These are phyloP conservation scores for Crematogaster levior DNA, from an alignment of 2,888 invertebrate species.

Conservation along the genomic window DNA sequence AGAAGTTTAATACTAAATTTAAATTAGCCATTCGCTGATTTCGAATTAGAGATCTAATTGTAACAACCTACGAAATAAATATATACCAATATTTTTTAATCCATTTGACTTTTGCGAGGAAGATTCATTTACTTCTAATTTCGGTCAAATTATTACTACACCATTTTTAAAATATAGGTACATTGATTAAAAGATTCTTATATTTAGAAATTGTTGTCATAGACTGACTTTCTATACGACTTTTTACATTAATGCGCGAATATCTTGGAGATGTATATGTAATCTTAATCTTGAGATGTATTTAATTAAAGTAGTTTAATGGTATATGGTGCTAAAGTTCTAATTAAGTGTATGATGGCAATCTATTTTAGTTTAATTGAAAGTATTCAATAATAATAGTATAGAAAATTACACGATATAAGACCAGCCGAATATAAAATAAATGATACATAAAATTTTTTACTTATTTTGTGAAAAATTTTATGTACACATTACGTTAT, in stretches of 20 bases:
- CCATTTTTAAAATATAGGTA: slow-evolving; percentile 44
- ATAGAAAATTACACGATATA: not conserved
- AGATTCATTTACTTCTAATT: not conserved
- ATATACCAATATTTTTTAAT: not conserved
- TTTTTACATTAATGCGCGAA: slow-evolving; percentile 57
- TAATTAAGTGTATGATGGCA: slow-evolving; percentile 48
- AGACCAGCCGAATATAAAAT: not conserved
- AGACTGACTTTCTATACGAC: slow-evolving; percentile 63
- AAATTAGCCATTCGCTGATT: not conserved
- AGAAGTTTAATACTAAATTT: not conserved
- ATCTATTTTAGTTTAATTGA: slow-evolving; percentile 57
- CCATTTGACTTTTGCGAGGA: not conserved
- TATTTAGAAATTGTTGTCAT: slow-evolving; percentile 19
- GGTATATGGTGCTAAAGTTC: slow-evolving; percentile 64
- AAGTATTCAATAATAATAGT: slow-evolving; percentile 69
- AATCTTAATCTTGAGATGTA: slow-evolving; percentile 25
- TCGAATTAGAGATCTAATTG: not conserved
- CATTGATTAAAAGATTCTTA: slow-evolving; percentile 50
- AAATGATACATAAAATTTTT: too few species aligned
- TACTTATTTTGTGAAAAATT: slow-evolving; percentile 53
- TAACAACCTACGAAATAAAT: not conserved
- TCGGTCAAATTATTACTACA: not conserved
- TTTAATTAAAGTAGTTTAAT: slow-evolving; percentile 41
- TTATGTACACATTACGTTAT: slow-evolving; percentile 19
- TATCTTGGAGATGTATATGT: slow-evolving; percentile 16